Percentiles rank a stretch among this genome's conserved stretches.
phyloP scores from a whole-genome alignment of 2,113 vertebrate genomes.

The Ictalurus furcatus region DNA sequence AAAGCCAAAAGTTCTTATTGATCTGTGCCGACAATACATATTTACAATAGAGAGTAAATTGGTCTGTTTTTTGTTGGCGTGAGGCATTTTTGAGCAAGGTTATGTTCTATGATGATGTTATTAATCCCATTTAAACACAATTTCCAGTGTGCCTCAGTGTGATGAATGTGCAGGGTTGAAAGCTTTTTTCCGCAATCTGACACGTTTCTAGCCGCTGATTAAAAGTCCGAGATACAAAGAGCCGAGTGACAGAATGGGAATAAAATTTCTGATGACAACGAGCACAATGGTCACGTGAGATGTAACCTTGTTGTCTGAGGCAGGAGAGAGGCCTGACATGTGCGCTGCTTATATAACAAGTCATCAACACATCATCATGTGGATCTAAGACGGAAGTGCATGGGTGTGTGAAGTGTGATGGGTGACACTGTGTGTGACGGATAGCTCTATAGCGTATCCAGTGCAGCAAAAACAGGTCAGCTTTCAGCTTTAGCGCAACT shows the following conservation, averaged over 20 bases:
- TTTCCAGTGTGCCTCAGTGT: background rate
- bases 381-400: conserved; percentile 35
- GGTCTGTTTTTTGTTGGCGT: conserved; percentile 16
- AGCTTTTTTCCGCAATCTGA: conserved; percentile 29
- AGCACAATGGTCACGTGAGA: conserved; percentile 38
- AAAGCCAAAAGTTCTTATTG: conserved; percentile 30
- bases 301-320: conserved; percentile 10
- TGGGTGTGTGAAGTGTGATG: conserved; percentile 19
- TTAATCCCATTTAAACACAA: conserved; percentile 25
- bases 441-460: conserved; percentile 3
- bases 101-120: conserved; percentile 27
- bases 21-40: conserved; percentile 10
- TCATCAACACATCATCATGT: conserved; percentile 46
- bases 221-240: conserved; percentile 35
- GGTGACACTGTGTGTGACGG: conserved; percentile 34
- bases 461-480: background rate
- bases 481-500: conserved; percentile 28
- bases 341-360: conserved; percentile 48
- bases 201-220: conserved; percentile 40
- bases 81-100: background rate
- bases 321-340: conserved; percentile 31
- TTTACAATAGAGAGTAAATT: conserved; percentile 40
- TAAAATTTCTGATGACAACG: conserved; percentile 43
- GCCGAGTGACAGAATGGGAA: conserved; percentile 48
- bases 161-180: conserved; percentile 30